Base-by-base conservation (phyloP, 2,113 vertebrate species). In the Sminthopsis crassicaudata region DNA sequence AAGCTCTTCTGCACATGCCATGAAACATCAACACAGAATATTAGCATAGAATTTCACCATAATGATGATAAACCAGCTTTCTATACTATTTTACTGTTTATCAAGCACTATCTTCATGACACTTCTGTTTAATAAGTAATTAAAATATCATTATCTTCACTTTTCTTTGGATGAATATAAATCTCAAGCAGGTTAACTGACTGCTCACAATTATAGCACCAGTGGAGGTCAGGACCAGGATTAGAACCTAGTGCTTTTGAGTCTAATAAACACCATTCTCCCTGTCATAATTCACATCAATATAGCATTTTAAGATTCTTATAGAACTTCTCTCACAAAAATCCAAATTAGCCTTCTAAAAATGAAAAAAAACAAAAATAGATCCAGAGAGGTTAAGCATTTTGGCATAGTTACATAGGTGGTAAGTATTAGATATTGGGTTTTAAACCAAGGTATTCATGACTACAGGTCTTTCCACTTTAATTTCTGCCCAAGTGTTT, bases 401-500 rank as follows among this genome's bases (percentile, higher is more conserved):
- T 84, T 84, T 42, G 7, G 19, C 67, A 84, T 42, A 84, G 16
- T 42, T 84, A 42, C 19, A 84, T 7, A 42, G 19, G 16, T 84
- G 27, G 36, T 23, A 24, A 90, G 9, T 22, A 4, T 10, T 27
- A 8, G 2, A 7, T 1, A 2, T 51, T 10, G 55, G 16, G 46
- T 12, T 7, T 19, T 22, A 10, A 84, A 48, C 46, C 46, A 2
- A 26, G 22, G 1, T 26, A 14, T 8, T 84, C 84, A 1, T 5
- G 6, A 60, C 22, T 0, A 26, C 46, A 26, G 0, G 1, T 24
- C n/a, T 46, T 46, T 57, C 12, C 46, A 46, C n/a, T 2, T 53
- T 0, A 0, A 6, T 24, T 2, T 0, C 27, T 10, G 16, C 16
- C 67, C 16, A 53, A n/a, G 51, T 3, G 30, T 3, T 6, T 0